Percentiles rank a stretch among this genome's conserved stretches.
phyloP scores from a whole-genome alignment of 1,140 invertebrate genomes.

The Pseudoatta argentina region DNA sequence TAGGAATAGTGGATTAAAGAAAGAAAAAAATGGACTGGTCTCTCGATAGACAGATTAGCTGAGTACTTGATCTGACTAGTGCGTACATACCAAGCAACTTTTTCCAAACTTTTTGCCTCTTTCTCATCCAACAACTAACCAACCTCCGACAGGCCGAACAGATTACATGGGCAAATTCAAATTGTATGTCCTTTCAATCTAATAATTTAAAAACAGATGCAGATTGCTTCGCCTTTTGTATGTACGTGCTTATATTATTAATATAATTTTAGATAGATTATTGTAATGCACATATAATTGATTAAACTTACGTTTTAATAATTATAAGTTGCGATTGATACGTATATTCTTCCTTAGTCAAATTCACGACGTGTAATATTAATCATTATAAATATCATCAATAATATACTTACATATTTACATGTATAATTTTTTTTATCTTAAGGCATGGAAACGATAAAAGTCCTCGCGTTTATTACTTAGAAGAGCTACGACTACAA shows the following conservation, averaged over 20 bases:
- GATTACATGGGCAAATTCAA: slow-evolving; percentile 67
- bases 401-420: slow-evolving; percentile 23
- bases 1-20: slow-evolving; percentile 18
- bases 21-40: slow-evolving; percentile 41
- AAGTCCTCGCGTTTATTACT: not conserved
- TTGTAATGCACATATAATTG: not conserved
- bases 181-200: slow-evolving; percentile 43
- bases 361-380: not conserved
- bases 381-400: not conserved
- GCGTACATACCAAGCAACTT: slow-evolving; percentile 52
- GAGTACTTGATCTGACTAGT: slow-evolving; percentile 69
- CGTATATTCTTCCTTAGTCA: not conserved
- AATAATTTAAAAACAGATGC: slow-evolving; percentile 70
- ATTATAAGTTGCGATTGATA: slow-evolving; percentile 7
- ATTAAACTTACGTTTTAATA: not conserved
- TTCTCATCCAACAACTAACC: slow-evolving; percentile 69
- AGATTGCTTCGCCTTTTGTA: slow-evolving; percentile 4
- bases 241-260: not conserved
- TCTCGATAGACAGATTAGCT: slow-evolving; percentile 70
- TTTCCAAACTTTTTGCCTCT: slow-evolving; percentile 62
- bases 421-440: not conserved
- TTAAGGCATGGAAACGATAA: not conserved
- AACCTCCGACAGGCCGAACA: slow-evolving; percentile 70
- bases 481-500: no score
- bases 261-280: slow-evolving; percentile 34